Evolutionary conservation across 2,797 vertebrate genomes (phyloP).

Genomic region (Melanotaenia parkinsoni): DNA sequence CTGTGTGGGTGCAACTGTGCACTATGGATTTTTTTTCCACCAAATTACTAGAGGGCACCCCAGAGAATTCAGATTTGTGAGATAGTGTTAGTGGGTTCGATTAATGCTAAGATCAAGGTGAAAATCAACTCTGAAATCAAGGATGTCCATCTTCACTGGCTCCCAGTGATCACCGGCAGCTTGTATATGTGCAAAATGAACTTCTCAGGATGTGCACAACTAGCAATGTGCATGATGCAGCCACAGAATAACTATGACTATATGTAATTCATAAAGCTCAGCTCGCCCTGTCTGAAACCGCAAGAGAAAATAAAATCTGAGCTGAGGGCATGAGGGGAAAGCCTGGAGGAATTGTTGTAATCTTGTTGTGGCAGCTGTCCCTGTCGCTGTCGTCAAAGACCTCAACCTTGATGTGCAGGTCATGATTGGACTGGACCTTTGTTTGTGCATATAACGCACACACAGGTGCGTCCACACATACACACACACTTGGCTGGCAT

Average conservation of each 20-base stretch:
- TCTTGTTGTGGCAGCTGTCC: constrained; percentile 75
- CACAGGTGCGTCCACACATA: constrained; percentile 27
- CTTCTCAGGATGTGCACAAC: neutral
- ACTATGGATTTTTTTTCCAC: neutral
- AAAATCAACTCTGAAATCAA: neutral
- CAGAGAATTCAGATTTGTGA: neutral
- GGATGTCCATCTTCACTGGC: neutral
- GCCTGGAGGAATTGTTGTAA: constrained; percentile 40
- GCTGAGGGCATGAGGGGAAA: constrained; percentile 20
- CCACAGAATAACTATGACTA: neutral
- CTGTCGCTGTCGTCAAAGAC: constrained; percentile 71
- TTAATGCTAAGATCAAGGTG: neutral
- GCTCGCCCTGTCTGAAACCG: constrained; percentile 9
- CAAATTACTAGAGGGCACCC: constrained; percentile 5
- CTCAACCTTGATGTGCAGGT: constrained; percentile 73
- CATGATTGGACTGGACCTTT: constrained; percentile 67
- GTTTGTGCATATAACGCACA: constrained; percentile 53
- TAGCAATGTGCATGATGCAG: neutral
- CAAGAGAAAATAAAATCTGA: constrained; percentile 27
- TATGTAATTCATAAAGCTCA: constrained; percentile 5
- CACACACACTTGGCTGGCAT: constrained; percentile 71
- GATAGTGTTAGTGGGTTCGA: neutral
- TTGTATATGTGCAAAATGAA: neutral
- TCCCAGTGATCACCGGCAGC: neutral
- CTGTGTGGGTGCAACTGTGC: neutral